Base-by-base conservation (phyloP, 2,888 invertebrate genomes). In the Neoascia interrupta region DNA sequence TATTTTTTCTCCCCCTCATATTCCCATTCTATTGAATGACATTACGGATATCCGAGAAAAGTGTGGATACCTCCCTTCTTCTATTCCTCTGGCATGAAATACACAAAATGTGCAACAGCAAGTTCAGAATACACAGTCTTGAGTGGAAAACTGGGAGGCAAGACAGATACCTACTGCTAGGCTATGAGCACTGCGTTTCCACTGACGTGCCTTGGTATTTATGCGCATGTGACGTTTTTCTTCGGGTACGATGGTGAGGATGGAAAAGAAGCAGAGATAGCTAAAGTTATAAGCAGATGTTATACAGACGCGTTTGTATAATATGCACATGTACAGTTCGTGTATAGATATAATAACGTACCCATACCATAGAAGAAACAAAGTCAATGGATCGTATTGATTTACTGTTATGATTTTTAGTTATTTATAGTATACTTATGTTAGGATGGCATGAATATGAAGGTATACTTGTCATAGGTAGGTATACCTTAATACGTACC, bases 151-250 rank as follows among this genome's bases (percentile, higher is more conserved):
- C n/a, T n/a, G n/a, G n/a, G n/a, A n/a, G n/a, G n/a, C n/a, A n/a
- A n/a, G n/a, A n/a, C n/a, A n/a, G 4, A 4, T 5, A 5, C 26
- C 26, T 26, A 4, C 8, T 26, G 8, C n/a, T n/a, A n/a, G n/a
- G n/a, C n/a, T n/a, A n/a, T n/a, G n/a, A n/a, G n/a, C n/a, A n/a
- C n/a, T n/a, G 31, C 19, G 16, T 21, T 49, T 49, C 18, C 13
- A 16, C 18, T 19, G 49, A 31, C 60, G 53, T 28, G 45, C 21
- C 60, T 34, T 15, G 23, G 23, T 28, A 47, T n/a, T 39, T 39
- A 45, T 72, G 70, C 63, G 63, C 72, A 72, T 72, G 70, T 39
- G 47, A 49, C 53, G 54, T 31, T 61, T 45, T 23, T 5, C 13
- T 28, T 23, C 16, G n/a, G n/a, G n/a, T n/a, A 8, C 26, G 18